Base-by-base conservation (phyloP, 2,797 vertebrate genomes). In the Lagocephalus sceleratus region DNA sequence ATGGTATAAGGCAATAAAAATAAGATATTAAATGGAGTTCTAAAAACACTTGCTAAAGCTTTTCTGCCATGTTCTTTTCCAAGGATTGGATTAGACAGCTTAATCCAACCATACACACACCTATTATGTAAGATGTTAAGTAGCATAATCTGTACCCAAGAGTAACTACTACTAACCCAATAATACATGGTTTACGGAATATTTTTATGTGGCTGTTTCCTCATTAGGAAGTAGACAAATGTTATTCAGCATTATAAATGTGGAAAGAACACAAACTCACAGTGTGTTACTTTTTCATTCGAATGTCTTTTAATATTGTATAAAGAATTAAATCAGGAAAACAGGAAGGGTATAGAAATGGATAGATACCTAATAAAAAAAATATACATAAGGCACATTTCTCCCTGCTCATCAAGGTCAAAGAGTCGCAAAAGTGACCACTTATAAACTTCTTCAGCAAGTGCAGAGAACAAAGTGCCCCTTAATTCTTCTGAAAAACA, bases 221-320 rank as follows among this genome's bases (percentile, higher is more conserved):
- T 23, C 22, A n/a, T 16, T 43, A 10, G 20, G n/a, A 2, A 1
- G 40, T 7, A 6, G 3, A 26, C 39, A 11, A 17, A 39, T 20
- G 45, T 26, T 1, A 51, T 29, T 25, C 4, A 42, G 41, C 1
- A 35, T 32, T 53, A 47, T 12, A 35, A 41, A 7, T 5, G 44
- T 3, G 48, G 3, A 8, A 10, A 5, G 3, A 19, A 19, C 16
- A 68, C 10, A 0, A n/a, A 54, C 3, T 11, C 1, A 26, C 23
- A 35, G 16, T 6, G 1, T 57, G 14, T 66, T 10, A 21, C 1
- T n/a, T 76, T 53, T 68, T 52, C 81, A 64, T 71, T 66, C 42
- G 74, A 79, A 78, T 63, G 50, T 41, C 40, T 82, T n/a, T 81
- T 78, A 81, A 76, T 78, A 22, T 54, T 59, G 68, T 82, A 87